A percentile compares a stretch with the other conserved stretches of the same genome.
These are phyloP conservation scores for Oryzias javanicus DNA, from an alignment of 2,113 vertebrate genomes.

Conservation along the genomic window DNA sequence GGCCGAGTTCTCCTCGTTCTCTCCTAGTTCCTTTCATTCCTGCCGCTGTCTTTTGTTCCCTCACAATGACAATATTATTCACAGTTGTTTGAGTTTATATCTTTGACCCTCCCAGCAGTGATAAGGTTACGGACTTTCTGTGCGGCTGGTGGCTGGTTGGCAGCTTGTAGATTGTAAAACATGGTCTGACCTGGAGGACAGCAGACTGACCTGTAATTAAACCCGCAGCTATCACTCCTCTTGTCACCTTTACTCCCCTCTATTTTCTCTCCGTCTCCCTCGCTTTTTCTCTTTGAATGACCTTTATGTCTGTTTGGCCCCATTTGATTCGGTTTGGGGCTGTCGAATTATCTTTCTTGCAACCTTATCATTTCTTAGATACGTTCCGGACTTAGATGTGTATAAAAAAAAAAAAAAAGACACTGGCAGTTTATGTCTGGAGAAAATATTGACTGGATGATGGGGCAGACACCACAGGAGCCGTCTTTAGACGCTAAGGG, in stretches of 20 bases:
- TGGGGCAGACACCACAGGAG: neutral
- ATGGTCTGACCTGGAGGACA: conserved; percentile 42
- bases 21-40: neutral
- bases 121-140: conserved; percentile 49
- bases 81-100: conserved; percentile 49
- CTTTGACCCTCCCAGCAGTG: conserved; percentile 47
- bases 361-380: neutral
- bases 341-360: conserved; percentile 2
- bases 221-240: conserved; percentile 38
- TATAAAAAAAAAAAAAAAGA: neutral
- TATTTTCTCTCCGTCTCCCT: conserved; percentile 13
- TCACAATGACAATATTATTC: conserved; percentile 49
- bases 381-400: no score
- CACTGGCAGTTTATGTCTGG: neutral
- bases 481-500: no score
- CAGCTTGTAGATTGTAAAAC: conserved; percentile 40
- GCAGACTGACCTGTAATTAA: conserved; percentile 60
- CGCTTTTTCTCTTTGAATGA: neutral
- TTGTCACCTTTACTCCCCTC: conserved; percentile 51
- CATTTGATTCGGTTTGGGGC: neutral
- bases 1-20: neutral
- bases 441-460: neutral
- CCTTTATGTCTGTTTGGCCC: conserved; percentile 14
- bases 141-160: conserved; percentile 24
- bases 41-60: conserved; percentile 8